These are phyloP conservation scores for Nesidiocoris tenuis DNA, from an alignment of 2,888 invertebrate species.

Conservation along the genomic window DNA sequence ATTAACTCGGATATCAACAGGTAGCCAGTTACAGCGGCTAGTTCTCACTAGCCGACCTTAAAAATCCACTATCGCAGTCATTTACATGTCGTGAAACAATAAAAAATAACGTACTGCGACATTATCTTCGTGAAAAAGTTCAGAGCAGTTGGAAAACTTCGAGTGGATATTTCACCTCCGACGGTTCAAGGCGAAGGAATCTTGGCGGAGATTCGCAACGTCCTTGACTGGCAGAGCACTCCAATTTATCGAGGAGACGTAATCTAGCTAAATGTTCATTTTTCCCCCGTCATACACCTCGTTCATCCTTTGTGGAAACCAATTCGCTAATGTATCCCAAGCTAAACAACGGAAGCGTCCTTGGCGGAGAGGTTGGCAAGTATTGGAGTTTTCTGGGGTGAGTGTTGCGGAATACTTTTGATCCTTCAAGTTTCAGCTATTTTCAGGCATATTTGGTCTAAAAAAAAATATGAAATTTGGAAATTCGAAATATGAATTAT, in stretches of 20 bases:
- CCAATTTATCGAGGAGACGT: background rate
- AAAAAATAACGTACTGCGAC: background rate
- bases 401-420: background rate
- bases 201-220: background rate
- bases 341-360: background rate
- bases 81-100: background rate
- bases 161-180: background rate
- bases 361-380: background rate
- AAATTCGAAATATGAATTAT: too few relatives aligned
- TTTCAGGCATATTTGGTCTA: too few relatives aligned
- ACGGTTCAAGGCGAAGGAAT: background rate
- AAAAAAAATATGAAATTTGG: too few relatives aligned
- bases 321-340: background rate
- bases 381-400: background rate
- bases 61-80: background rate
- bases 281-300: background rate
- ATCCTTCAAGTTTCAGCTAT: too few relatives aligned
- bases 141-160: background rate
- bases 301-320: background rate
- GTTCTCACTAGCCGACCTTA: background rate
- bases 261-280: background rate
- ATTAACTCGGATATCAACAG: background rate
- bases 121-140: background rate
- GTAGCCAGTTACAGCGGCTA: background rate
- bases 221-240: background rate